Percentiles rank a stretch among this genome's conserved stretches.
Evolutionary conservation across 2,113 vertebrate genomes (phyloP).

Genomic region (Planiliza haematocheilus): DNA sequence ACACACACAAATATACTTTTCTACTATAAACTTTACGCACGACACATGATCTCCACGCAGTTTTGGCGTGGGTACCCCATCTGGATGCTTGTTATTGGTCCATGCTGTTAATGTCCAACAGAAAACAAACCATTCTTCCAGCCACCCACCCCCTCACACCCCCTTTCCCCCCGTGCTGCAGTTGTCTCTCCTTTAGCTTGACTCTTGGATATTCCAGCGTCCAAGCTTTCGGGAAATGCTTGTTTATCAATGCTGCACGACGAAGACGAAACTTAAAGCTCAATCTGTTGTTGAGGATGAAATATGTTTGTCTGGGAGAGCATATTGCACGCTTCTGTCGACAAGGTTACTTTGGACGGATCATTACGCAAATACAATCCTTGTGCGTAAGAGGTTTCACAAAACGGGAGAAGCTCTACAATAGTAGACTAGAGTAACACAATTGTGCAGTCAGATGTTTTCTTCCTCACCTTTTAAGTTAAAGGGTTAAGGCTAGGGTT

Average conservation of each 20-base stretch:
- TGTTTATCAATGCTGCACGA: slow-evolving; percentile 54
- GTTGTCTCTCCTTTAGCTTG: slow-evolving; percentile 62
- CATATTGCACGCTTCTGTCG: not conserved
- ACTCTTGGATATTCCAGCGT: slow-evolving; percentile 55
- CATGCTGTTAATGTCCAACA: slow-evolving; percentile 42
- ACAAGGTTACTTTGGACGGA: no score
- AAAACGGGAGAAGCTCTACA: no score
- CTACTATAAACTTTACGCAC: slow-evolving; percentile 50
- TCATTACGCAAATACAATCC: no score
- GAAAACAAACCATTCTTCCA: slow-evolving; percentile 23
- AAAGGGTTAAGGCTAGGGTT: no score
- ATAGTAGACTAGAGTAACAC: no score
- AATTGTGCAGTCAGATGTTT: no score
- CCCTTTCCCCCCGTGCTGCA: slow-evolving; percentile 6
- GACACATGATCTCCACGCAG: slow-evolving; percentile 65
- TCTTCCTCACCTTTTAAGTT: no score
- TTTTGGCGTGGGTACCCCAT: slow-evolving; percentile 73
- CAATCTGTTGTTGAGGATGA: slow-evolving; percentile 18
- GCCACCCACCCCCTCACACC: slow-evolving; percentile 15
- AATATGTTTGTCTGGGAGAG: slow-evolving; percentile 9
- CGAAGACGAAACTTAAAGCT: slow-evolving; percentile 34
- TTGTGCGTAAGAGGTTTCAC: no score
- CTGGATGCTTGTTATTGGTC: slow-evolving; percentile 55
- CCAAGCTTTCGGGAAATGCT: slow-evolving; percentile 55
- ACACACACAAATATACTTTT: not conserved